Conservation (phyloP, 2,113 vertebrate genomes). For the Smithornis capensis region DNA sequence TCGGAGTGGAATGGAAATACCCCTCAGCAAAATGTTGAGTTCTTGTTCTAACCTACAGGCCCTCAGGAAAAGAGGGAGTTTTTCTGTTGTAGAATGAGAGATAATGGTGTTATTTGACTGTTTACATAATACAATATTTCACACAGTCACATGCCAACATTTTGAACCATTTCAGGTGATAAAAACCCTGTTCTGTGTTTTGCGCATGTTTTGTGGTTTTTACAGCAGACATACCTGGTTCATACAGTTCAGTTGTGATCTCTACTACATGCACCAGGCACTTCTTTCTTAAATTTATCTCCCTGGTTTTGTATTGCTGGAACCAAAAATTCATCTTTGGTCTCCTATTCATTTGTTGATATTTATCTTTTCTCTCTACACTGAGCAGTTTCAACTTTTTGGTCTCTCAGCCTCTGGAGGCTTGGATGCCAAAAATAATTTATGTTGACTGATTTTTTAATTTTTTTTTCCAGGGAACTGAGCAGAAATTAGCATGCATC, state of each 20-base stretch:
- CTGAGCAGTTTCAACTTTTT: not conserved
- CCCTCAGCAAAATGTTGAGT: not conserved
- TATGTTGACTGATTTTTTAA: not conserved
- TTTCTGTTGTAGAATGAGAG: not conserved
- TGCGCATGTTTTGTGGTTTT: not conserved
- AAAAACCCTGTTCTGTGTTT: not conserved
- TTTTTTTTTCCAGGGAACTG: not conserved
- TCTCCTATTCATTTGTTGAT: not conserved
- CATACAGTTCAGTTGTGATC: not conserved
- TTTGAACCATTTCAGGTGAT: not conserved
- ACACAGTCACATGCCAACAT: not conserved
- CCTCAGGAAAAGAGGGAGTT: not conserved
- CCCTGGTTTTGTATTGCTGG: not conserved
- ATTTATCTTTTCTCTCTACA: not conserved
- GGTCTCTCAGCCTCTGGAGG: not conserved
- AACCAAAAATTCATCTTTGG: not conserved
- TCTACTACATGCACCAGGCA: not conserved
- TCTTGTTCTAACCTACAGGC: not conserved
- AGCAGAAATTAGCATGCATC: not conserved
- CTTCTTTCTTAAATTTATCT: not conserved
- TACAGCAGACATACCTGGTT: not conserved
- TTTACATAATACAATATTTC: not conserved
- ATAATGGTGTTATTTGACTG: not conserved
- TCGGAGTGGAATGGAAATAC: not conserved
- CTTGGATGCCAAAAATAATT: not conserved